A percentile compares a stretch with the other conserved stretches of the same genome.
These are phyloP conservation scores for Chirona hameri DNA, from an alignment of 2,888 invertebrate species.

Conservation along the genomic window DNA sequence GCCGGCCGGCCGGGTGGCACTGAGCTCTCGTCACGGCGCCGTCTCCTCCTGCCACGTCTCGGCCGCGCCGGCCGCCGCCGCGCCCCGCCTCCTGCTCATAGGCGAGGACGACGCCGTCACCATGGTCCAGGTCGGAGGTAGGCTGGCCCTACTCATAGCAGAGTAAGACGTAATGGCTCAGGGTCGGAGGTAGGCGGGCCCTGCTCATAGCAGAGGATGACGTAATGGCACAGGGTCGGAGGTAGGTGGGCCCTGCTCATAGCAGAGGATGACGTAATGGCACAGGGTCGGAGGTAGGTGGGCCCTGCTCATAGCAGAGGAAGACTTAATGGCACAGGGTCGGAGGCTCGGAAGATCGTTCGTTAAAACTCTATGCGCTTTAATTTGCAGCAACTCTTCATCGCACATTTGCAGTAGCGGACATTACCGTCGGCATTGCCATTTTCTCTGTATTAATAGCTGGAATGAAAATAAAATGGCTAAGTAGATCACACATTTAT, in stretches of 20 bases:
- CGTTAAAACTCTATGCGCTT: no score
- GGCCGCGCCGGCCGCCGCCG: not conserved
- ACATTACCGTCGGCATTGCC: no score
- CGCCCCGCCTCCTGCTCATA: not conserved
- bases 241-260: not conserved
- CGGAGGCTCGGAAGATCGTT: no score
- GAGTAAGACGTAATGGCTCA: not conserved
- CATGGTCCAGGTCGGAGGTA: not conserved
- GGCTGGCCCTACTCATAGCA: not conserved
- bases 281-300: not conserved
- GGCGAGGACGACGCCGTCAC: constrained; percentile 1
- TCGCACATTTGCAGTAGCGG: no score
- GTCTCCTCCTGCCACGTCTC: not conserved
- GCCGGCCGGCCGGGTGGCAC: not conserved
- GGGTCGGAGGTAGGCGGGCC: not conserved
- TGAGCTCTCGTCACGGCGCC: not conserved
- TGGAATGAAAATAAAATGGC: no score
- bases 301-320: no score
- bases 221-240: not conserved
- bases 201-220: not conserved
- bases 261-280: not conserved
- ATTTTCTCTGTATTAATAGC: no score
- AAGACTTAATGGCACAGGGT: no score
- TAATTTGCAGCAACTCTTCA: no score
- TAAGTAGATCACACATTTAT: no score